These are phyloP conservation scores for Perca flavescens DNA, from an alignment of 2,113 vertebrate species.

Conservation along the genomic window DNA sequence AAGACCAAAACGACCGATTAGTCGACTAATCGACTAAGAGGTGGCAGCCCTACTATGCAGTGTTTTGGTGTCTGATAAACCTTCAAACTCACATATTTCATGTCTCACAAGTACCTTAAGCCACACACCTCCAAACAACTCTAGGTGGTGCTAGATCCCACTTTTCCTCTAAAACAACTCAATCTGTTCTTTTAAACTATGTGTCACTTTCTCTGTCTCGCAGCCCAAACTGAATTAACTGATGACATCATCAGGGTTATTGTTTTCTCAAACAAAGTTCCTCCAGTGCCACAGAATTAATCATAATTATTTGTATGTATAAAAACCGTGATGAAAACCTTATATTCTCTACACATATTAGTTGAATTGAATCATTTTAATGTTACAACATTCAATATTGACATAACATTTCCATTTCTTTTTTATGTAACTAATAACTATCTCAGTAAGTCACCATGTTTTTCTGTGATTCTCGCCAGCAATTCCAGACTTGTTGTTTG, in stretches of 20 bases:
- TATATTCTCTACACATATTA: not conserved
- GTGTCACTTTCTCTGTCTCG: not conserved
- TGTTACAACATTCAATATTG: not conserved
- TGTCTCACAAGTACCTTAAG: too few species aligned
- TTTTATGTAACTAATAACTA: not conserved
- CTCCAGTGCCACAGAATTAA: not conserved
- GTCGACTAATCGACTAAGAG: too few species aligned
- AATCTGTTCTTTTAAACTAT: not conserved
- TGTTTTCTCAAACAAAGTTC: not conserved
- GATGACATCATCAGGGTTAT: not conserved
- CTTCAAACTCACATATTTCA: too few species aligned
- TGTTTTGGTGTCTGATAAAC: too few species aligned
- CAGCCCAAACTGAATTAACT: not conserved
- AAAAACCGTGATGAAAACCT: not conserved
- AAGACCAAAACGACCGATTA: too few species aligned
- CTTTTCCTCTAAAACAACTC: not conserved
- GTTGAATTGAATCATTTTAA: not conserved
- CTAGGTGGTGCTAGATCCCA: not conserved
- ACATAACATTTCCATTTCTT: not conserved
- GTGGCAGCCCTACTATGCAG: too few species aligned
- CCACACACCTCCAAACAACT: too few species aligned
- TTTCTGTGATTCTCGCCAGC: slow-evolving; percentile 80
- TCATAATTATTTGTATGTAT: too few species aligned
- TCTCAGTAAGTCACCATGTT: not conserved
- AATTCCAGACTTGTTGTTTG: slow-evolving; percentile 93